Conservation (phyloP, 2,797 vertebrate genomes). For the Clarias fuscus region DNA sequence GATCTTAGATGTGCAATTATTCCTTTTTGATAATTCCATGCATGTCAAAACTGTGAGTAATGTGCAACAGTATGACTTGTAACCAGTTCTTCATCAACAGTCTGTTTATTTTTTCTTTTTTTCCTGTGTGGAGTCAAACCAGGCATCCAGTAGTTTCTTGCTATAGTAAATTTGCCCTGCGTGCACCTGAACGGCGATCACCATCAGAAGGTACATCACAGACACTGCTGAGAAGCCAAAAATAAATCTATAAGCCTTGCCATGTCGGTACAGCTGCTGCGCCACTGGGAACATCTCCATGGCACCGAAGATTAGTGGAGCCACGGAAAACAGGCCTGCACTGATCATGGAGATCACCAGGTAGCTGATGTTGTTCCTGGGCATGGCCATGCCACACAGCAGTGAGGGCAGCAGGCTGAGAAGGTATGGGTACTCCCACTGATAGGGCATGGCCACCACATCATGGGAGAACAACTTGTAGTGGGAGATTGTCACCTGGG, state of each 20-base stretch:
- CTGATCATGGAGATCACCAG: constrained; percentile 97
- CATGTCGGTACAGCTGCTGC: constrained; percentile 93
- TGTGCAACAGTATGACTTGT: constrained; percentile 35
- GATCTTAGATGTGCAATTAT: constrained; percentile 10
- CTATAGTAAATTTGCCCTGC: constrained; percentile 97
- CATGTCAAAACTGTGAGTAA: constrained; percentile 41
- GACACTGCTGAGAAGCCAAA: constrained; percentile 94
- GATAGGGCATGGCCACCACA: constrained; percentile 89
- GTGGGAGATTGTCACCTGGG: constrained; percentile 86
- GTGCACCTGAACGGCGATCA: constrained; percentile 91
- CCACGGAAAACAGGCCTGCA: constrained; percentile 89
- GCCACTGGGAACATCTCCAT: constrained; percentile 99
- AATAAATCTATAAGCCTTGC: constrained; percentile 95
- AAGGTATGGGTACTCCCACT: constrained; percentile 96
- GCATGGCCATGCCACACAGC: constrained; percentile 88
- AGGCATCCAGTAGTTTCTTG: constrained; percentile 97
- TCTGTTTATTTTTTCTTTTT: constrained; percentile 90
- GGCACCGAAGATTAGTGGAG: constrained; percentile 92
- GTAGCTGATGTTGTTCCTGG: constrained; percentile 97
- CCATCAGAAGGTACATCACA: constrained; percentile 91
- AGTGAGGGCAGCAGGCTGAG: constrained; percentile 88
- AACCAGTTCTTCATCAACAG: constrained; percentile 32
- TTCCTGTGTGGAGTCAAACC: constrained; percentile 95
- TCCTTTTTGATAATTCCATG: constrained; percentile 40
- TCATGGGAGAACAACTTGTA: constrained; percentile 87